Conservation (phyloP, 37 sponge, comb jelly and placozoan species). For the Tethya wilhelma region DNA sequence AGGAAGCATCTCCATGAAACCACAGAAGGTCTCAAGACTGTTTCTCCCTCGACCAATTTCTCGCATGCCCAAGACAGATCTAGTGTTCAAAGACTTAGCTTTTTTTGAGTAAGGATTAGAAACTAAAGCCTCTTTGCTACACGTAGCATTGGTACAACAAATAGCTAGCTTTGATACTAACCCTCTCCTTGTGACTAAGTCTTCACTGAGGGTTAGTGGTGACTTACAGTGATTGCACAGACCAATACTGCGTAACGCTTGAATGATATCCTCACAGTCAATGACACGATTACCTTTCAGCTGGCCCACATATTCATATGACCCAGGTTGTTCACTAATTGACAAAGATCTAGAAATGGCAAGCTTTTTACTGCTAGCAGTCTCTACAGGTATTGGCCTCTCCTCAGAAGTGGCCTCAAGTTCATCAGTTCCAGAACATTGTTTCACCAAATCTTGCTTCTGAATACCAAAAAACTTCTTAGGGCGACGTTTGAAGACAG, state of each 20-base stretch:
- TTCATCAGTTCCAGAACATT: too few relatives aligned
- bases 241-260: not conserved
- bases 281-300: conserved; percentile 28
- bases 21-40: conserved; percentile 33
- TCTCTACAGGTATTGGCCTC: conserved; percentile 27
- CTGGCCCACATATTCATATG: not conserved
- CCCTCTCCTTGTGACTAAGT: conserved; percentile 16
- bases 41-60: conserved; percentile 15
- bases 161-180: not conserved
- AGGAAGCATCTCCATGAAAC: conserved; percentile 43
- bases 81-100: conserved; percentile 12
- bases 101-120: conserved; percentile 8
- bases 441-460: too few relatives aligned
- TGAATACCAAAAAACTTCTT: too few relatives aligned
- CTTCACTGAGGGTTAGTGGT: conserved; percentile 12
- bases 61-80: conserved; percentile 29
- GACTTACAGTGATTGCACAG: conserved; percentile 21
- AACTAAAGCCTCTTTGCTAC: conserved; percentile 8
- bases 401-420: conserved; percentile 1
- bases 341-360: too few relatives aligned
- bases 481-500: too few relatives aligned
- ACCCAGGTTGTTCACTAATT: too few relatives aligned
- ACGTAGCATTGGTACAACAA: conserved; percentile 23
- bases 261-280: not conserved
- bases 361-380: conserved; percentile 20